Percentiles rank a stretch among this genome's conserved stretches.
These are phyloP conservation scores for Microplitis manilae DNA, from an alignment of 2,888 invertebrate species.

Conservation along the genomic window DNA sequence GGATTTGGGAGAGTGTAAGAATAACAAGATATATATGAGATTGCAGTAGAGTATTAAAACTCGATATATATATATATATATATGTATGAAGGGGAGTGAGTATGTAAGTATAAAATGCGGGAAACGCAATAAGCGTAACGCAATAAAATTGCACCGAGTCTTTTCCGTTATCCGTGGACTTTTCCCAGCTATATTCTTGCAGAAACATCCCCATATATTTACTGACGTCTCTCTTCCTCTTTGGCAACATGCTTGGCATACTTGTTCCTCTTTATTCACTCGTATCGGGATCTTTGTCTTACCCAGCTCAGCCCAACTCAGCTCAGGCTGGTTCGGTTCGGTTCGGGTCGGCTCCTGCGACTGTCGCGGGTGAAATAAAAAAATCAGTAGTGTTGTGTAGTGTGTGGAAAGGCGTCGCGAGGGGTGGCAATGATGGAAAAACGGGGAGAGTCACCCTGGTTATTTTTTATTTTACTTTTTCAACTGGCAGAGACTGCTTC, in stretches of 20 bases:
- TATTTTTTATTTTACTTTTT: slow-evolving; percentile 59
- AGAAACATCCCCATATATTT: slow-evolving; percentile 21
- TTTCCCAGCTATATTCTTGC: slow-evolving; percentile 31
- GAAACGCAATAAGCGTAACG: slow-evolving; percentile 66
- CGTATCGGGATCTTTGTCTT: neutral
- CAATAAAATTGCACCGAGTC: slow-evolving; percentile 63
- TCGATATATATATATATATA: slow-evolving; percentile 14
- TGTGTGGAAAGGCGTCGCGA: slow-evolving; percentile 53
- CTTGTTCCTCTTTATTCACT: neutral
- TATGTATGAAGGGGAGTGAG: slow-evolving; percentile 17
- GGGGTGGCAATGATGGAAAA: slow-evolving; percentile 64
- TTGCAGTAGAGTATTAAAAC: slow-evolving; percentile 52
- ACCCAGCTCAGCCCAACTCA: slow-evolving; percentile 19
- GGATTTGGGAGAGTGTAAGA: neutral
- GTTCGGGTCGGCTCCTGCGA: neutral
- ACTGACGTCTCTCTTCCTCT: neutral
- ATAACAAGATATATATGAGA: slow-evolving; percentile 8
- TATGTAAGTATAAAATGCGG: slow-evolving; percentile 58
- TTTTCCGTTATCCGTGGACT: slow-evolving; percentile 60
- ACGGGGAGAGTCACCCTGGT: slow-evolving; percentile 64
- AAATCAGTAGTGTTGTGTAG: slow-evolving; percentile 54
- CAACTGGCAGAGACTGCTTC: slow-evolving; percentile 10
- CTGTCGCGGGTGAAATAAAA: slow-evolving; percentile 11
- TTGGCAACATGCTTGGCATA: neutral
- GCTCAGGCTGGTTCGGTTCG: neutral